Conservation (phyloP, 2,797 vertebrate species). For the Glyptemys insculpta region DNA sequence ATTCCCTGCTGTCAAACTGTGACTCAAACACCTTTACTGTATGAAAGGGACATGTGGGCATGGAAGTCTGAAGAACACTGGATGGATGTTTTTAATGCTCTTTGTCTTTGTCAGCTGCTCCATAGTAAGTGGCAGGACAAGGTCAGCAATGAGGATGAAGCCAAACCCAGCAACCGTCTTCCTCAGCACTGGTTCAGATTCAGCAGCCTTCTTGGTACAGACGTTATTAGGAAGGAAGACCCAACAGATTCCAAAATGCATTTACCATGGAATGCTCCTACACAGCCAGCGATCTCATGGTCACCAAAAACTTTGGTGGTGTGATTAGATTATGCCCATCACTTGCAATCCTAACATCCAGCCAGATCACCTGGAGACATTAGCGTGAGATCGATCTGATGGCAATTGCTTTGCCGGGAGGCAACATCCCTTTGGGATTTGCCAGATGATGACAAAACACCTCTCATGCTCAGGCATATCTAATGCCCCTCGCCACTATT, state of each 20-base stretch:
- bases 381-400: not conserved
- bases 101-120: not conserved
- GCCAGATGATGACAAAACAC: not conserved
- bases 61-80: not conserved
- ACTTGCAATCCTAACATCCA: not conserved
- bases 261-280: not conserved
- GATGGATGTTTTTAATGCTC: no score
- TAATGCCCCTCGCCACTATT: not conserved
- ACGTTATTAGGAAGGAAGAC: not conserved
- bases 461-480: not conserved
- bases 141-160: not conserved
- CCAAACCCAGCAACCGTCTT: not conserved
- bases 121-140: not conserved
- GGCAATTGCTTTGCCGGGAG: not conserved
- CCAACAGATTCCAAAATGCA: not conserved
- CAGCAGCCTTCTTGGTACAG: not conserved
- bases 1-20: not conserved
- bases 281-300: not conserved
- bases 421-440: not conserved
- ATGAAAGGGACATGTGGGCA: not conserved
- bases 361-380: not conserved
- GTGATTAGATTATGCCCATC: not conserved
- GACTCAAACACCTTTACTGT: not conserved
- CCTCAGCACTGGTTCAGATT: not conserved
- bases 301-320: not conserved